Conservation (phyloP, 2,888 invertebrate species). For the Melieria picta region DNA sequence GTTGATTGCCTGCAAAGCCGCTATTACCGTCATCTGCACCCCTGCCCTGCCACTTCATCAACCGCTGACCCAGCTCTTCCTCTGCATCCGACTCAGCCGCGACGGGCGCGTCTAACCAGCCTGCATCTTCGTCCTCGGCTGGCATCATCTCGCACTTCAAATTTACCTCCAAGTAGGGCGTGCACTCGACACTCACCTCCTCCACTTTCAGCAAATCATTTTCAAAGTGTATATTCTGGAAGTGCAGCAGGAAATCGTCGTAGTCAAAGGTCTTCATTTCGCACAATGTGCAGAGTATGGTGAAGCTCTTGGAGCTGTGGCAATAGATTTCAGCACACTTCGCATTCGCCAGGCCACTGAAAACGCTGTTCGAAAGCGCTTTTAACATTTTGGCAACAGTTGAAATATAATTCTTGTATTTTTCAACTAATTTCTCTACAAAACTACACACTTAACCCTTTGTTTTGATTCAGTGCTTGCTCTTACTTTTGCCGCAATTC, state of each 20-base stretch:
- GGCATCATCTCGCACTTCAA: conserved; percentile 9
- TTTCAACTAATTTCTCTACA: no score
- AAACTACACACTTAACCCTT: no score
- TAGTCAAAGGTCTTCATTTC: conserved; percentile 57
- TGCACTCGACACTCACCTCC: conserved; percentile 8
- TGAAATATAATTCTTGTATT: no score
- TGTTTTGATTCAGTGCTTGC: no score
- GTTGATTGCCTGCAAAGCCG: no score
- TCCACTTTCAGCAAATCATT: conserved; percentile 38
- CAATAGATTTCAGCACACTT: conserved; percentile 60
- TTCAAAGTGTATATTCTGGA: conserved; percentile 56
- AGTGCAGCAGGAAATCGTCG: conserved; percentile 55
- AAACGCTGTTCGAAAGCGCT: background rate
- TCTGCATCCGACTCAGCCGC: background rate
- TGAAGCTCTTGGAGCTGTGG: conserved; percentile 54
- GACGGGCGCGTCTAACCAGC: background rate
- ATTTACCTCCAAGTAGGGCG: background rate
- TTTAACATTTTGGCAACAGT: conserved; percentile 12
- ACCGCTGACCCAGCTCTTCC: background rate
- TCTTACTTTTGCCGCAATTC: no score
- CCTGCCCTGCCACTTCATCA: conserved; percentile 14
- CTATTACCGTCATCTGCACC: no score
- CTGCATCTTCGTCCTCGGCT: no score
- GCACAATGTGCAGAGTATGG: conserved; percentile 56
- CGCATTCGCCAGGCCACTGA: conserved; percentile 35